Base-by-base conservation (phyloP, 1,140 invertebrate genomes). In the Drosophila kanapiae region DNA sequence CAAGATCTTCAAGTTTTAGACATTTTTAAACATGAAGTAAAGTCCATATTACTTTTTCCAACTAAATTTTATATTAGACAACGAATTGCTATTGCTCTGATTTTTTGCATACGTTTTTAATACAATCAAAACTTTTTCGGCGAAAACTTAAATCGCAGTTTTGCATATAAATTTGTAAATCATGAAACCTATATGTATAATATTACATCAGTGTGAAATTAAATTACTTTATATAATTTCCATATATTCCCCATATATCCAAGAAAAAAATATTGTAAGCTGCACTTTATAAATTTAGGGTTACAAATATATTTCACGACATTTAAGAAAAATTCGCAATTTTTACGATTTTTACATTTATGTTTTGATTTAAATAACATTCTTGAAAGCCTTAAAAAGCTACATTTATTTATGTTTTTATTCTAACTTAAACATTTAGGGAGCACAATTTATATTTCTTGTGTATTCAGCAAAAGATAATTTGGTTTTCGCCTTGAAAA, bases 391-490 rank as follows among this genome's bases (percentile, higher is more conserved):
- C 72, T 57, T 69, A 63, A 86, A 86, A 80, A 80, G 67, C 62
- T 62, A 86, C 38, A 2, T 35, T 42, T 27, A 35, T 35, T 63
- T 74, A 59, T 23, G 27, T 43, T 33, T 62, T 62, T 68, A 72
- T 27, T 65, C 77, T 70, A 86, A 72, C 65, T 79, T 87, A 76
- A 85, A 79, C 54, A 54, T 71, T 71, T 33, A 82, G 78, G 83
- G 76, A 78, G 77, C 72, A 78, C 72, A 75, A 54, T 45, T 49
- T 38, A 27, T 67, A n/a, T 49, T 47, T 64, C 38, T 71, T 9
- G 54, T 64, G 53, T 42, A 47, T 75, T 63, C 37, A 62, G 77
- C 64, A 81, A 76, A 80, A 81, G 49, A 72, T 43, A 67, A 77
- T 63, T 74, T 70, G 43, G 53, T 70, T 58, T 65, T 64, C 68